Evolutionary conservation across 2,888 invertebrate species (phyloP), one percentile per base, ranked within the genome.

Genomic region (Nomada ruficornis): DNA sequence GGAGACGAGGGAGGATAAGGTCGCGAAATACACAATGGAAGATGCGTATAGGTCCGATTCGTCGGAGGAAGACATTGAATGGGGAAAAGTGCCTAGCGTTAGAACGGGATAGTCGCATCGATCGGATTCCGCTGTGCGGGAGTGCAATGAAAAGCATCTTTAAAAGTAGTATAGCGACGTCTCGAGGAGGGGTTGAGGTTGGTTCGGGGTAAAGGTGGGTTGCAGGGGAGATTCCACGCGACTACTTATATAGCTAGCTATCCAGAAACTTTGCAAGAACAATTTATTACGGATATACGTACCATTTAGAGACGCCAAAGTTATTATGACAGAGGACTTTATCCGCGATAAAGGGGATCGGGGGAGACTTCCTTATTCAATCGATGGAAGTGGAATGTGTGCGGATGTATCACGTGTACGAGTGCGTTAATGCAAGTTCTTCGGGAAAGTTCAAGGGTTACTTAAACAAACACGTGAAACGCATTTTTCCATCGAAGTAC

Each of bases 241-340:
- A 87, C 90, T 90, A 91, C 91, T 92, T 91, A 90, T 91, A 89
- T 89, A 89, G 89, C 91, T 89, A 78, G 87, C 87, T 86, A 91
- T 89, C 90, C 64, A 86, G 89, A 90, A 91, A 91, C 90, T 91
- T 91, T 88, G 89, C 87, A 86, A 90, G 90, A 91, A 91, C 91
- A 91, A 91, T 91, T 91, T 91, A 91, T 91, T 90, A 91, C 89
- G 91, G 89, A 90, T 91, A 91, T 91, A 90, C 90, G 90, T 91
- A 88, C 90, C 90, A 89, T 91, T 91, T 91, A 90, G 89, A 86
- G 89, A 88, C 89, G 87, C 87, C 82, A 77, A 90, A 92, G 90
- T 92, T 92, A 92, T 91, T 91, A 92, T 90, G 91, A 91, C 89
- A 86, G 86, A 88, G 89, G 91, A 92, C 85, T 91, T 91, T 92